Percentiles rank a stretch among this genome's conserved stretches.
phyloP scores from a whole-genome alignment of 2,113 vertebrate species.

The Mirza zaza region DNA sequence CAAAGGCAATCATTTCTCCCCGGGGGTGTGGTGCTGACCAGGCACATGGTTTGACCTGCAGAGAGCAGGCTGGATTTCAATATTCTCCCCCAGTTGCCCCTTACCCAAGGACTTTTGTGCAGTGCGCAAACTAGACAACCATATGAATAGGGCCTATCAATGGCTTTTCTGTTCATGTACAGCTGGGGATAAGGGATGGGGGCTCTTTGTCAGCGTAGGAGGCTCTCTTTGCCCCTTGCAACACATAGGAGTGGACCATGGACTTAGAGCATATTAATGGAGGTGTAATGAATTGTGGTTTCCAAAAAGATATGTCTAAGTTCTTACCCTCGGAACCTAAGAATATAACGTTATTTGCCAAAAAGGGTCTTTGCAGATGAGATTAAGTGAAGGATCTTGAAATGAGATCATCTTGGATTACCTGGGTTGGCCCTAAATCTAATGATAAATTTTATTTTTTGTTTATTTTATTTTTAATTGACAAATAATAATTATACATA shows the following conservation, averaged over 20 bases:
- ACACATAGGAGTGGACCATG: background rate
- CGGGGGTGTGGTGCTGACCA: background rate
- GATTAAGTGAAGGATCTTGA: background rate
- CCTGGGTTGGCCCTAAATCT: background rate
- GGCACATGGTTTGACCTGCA: background rate
- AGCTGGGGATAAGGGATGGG: background rate
- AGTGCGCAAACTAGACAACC: background rate
- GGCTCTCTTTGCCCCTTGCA: background rate
- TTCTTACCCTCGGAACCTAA: background rate
- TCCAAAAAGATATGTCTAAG: background rate
- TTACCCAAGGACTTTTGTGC: background rate
- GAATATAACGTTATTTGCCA: background rate
- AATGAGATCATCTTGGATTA: background rate
- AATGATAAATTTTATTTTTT: background rate
- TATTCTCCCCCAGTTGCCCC: fast-evolving
- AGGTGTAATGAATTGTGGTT: background rate
- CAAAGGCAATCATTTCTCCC: background rate
- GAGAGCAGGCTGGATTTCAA: background rate
- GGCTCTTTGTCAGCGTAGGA: background rate
- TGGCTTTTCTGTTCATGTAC: background rate
- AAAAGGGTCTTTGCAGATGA: background rate
- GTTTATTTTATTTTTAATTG: background rate
- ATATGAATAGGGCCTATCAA: background rate
- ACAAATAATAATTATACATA: background rate
- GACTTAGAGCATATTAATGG: background rate